A percentile compares a stretch with the other conserved stretches of the same genome.
phyloP scores from a whole-genome alignment of 2,888 invertebrate species.

The Melanargia galathea region DNA sequence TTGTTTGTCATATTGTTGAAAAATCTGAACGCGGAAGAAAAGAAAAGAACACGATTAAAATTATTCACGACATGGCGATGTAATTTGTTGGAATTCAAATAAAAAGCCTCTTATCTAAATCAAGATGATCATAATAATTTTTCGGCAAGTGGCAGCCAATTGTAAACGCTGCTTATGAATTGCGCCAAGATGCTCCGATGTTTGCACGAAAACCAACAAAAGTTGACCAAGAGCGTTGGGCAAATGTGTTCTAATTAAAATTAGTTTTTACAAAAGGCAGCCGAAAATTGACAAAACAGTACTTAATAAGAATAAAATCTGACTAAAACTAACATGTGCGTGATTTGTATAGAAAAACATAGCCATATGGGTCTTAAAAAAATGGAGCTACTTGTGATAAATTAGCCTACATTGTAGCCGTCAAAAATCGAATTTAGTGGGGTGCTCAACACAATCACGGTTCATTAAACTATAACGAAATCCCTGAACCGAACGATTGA shows the following conservation, averaged over 20 bases:
- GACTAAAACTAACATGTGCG: conserved; percentile 30
- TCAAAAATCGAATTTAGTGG: conserved; percentile 68
- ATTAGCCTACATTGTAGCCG: conserved; percentile 61
- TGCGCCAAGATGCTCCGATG: too few species aligned
- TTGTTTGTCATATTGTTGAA: too few species aligned
- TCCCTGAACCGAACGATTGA: conserved; percentile 50
- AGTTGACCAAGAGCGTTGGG: too few species aligned
- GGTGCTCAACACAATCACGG: conserved; percentile 71
- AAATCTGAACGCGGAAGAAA: too few species aligned
- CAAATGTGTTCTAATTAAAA: neutral
- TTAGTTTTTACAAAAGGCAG: neutral
- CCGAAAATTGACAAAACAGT: neutral
- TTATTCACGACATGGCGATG: too few species aligned
- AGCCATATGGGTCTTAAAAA: conserved; percentile 39
- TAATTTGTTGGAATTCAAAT: too few species aligned
- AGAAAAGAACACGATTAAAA: too few species aligned
- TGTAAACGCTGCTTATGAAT: too few species aligned
- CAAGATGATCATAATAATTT: too few species aligned
- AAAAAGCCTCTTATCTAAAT: too few species aligned
- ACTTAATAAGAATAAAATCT: conserved; percentile 28
- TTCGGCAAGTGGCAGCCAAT: too few species aligned
- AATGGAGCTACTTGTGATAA: conserved; percentile 56
- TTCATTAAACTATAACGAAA: conserved; percentile 72
- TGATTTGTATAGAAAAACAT: conserved; percentile 38
- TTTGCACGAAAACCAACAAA: too few species aligned